These are phyloP conservation scores for Ylistrum balloti DNA, from an alignment of 1,140 invertebrate genomes.

Conservation along the genomic window DNA sequence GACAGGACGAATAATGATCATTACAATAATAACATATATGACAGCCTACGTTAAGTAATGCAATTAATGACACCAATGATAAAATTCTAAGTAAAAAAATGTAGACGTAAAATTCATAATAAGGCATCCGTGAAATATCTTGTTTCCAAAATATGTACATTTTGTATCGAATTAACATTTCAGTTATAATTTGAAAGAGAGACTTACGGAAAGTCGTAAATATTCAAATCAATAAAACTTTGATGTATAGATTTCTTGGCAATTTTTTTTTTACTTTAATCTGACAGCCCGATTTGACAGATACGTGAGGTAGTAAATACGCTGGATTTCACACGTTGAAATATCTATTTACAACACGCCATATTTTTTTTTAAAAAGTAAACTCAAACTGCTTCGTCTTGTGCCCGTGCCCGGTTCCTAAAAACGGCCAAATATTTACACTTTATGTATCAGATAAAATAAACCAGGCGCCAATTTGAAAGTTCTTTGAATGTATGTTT, in stretches of 20 bases:
- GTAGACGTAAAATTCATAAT: too few relatives aligned
- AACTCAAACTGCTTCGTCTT: not conserved
- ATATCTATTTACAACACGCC: not conserved
- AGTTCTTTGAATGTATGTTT: not conserved
- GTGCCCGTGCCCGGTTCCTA: not conserved
- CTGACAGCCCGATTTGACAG: not conserved
- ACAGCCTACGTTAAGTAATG: too few relatives aligned
- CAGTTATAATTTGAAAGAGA: too few relatives aligned
- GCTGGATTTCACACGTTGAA: not conserved
- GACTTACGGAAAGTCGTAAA: conserved; percentile 12
- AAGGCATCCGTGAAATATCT: too few relatives aligned
- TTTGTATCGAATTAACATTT: too few relatives aligned
- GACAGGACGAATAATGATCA: not conserved
- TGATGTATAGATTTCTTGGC: conserved; percentile 11
- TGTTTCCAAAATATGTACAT: too few relatives aligned
- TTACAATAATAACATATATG: not conserved
- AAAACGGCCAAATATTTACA: not conserved
- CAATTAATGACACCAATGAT: too few relatives aligned
- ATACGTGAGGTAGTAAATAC: not conserved
- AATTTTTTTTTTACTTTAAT: not conserved
- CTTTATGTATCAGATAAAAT: not conserved
- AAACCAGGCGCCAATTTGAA: not conserved
- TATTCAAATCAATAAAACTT: not conserved
- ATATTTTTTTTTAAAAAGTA: not conserved
- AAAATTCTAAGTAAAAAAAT: too few relatives aligned